Evolutionary conservation across 2,888 invertebrate genomes (phyloP).

Genomic region (Tetranychus piercei): DNA sequence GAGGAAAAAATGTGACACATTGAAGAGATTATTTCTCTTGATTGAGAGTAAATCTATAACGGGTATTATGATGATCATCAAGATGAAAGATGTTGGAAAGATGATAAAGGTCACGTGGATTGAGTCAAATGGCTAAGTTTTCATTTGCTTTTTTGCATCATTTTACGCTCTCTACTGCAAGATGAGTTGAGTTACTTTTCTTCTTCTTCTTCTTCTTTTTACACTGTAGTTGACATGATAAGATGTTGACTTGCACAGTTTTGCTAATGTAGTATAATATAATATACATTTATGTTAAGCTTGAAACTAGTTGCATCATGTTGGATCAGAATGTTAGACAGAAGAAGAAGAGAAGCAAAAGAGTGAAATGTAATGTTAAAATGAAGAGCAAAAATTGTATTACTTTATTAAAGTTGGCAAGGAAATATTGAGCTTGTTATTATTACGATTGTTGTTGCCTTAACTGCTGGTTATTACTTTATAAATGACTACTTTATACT

Average conservation of each 20-base stretch:
- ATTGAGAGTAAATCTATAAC: background rate
- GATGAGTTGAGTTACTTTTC: background rate
- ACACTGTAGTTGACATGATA: background rate
- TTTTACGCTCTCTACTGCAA: background rate
- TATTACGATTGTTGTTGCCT: no score
- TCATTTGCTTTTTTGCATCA: background rate
- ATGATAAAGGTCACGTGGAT: background rate
- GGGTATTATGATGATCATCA: background rate
- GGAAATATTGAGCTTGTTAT: no score
- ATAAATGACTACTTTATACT: no score
- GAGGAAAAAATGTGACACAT: background rate
- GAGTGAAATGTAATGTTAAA: no score
- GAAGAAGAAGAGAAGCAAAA: no score
- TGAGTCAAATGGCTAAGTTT: background rate
- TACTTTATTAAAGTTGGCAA: no score
- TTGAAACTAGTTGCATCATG: no score
- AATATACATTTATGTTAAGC: no score
- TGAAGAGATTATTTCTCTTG: background rate
- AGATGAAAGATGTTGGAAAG: background rate
- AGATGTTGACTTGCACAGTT: background rate
- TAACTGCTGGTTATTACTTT: no score
- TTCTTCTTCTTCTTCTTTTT: background rate
- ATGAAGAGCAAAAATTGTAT: no score
- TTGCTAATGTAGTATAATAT: background rate
- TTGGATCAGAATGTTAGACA: no score